Base-by-base conservation (phyloP, 2,888 invertebrate genomes). In the Cyclophora albipunctata region DNA sequence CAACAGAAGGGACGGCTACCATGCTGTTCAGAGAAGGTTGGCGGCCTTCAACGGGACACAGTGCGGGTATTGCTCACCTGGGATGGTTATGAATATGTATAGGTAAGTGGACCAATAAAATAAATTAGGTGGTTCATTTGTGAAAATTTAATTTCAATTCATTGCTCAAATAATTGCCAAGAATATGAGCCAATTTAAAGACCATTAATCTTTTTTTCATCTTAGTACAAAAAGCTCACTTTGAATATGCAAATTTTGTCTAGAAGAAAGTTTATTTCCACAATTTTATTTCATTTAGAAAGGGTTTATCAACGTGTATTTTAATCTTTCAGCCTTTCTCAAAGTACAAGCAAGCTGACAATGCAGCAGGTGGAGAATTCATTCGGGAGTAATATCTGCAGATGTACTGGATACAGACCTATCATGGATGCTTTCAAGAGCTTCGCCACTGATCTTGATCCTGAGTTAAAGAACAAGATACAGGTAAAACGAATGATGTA, bases 341-440 rank as follows among this genome's bases (percentile, higher is more conserved):
- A 89, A 60, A 73, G 78, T 0, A 82, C 89, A 1, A 77, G 84
- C 45, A 78, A 79, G 42, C 67, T 93, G 42, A 91, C 91, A 1
- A 91, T 90, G 86, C 81, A 90, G 53, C 90, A 93, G 59, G 90
- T 95, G 3, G 95, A 95, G 70, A 91, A 92, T 63, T 91, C 93
- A 0, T 94, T 95, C 54, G 95, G 93, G 2, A 91, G 94, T 7
- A 94, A 94, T 66, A 91, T 95, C 45, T 95, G 95, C 55, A 91
- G 95, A 4, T 95, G 95, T 64, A 95, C 95, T 0, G 95, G 95
- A 0, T 95, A 95, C 73, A 81, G 95, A 3, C 92, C 95, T 0
- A 95, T 95, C 47, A 74, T 95, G 49, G 95, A 95, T 66, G 91
- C 94, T 2, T 94, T 95, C 81, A 95, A 95, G 70, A 91, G 93